These are phyloP conservation scores for Zapornia atra DNA, from an alignment of 2,113 vertebrate species.

Conservation along the genomic window DNA sequence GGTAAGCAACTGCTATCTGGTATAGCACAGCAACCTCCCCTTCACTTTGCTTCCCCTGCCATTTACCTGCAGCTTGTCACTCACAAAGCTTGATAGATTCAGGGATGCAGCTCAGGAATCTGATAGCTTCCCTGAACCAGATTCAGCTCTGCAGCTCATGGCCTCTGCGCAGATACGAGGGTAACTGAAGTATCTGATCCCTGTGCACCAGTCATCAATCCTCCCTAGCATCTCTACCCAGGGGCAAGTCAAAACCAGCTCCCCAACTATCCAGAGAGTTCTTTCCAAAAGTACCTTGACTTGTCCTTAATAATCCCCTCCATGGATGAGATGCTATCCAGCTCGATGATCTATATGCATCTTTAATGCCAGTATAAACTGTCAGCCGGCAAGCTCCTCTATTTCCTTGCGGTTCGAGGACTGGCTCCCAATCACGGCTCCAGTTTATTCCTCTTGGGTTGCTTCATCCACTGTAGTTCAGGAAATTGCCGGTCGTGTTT, in stretches of 20 bases:
- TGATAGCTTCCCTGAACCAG: neutral
- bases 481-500: neutral
- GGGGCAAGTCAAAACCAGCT: neutral
- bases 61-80: neutral
- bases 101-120: neutral
- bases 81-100: neutral
- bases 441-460: neutral
- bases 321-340: neutral
- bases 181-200: neutral
- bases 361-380: neutral
- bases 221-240: neutral
- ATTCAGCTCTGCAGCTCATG: neutral
- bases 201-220: neutral
- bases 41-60: neutral
- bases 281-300: neutral
- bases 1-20: neutral
- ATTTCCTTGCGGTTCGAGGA: neutral
- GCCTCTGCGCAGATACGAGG: neutral
- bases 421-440: neutral
- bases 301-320: neutral
- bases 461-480: neutral
- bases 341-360: neutral
- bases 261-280: neutral
- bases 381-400: neutral
- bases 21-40: neutral